Conservation (phyloP, 2,113 vertebrate genomes). For the Pandion haliaetus region DNA sequence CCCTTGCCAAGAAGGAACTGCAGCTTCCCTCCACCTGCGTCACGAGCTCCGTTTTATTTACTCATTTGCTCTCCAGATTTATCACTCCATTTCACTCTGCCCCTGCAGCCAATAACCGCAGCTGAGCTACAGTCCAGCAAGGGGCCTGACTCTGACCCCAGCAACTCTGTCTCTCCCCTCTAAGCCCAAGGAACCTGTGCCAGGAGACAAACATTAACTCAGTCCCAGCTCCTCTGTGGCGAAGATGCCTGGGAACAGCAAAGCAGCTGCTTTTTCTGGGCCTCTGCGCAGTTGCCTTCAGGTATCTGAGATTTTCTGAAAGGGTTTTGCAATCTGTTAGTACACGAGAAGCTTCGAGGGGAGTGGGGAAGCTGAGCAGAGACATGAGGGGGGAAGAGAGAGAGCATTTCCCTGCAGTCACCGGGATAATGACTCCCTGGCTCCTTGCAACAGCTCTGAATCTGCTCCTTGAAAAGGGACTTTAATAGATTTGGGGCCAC, state of each 20-base stretch:
- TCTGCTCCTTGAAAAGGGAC: not conserved
- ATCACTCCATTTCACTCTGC: not conserved
- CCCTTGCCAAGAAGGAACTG: not conserved
- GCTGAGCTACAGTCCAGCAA: not conserved
- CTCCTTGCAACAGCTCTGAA: not conserved
- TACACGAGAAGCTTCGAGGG: not conserved
- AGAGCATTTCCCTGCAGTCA: fast-evolving
- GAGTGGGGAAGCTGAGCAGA: not conserved
- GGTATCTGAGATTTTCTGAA: not conserved
- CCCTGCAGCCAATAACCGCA: not conserved
- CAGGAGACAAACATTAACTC: not conserved
- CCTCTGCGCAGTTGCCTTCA: not conserved
- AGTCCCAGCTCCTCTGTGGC: not conserved
- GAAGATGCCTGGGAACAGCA: not conserved
- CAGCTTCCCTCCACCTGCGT: not conserved
- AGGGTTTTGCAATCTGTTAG: not conserved
- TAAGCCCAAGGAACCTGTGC: not conserved
- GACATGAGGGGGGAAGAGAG: not conserved
- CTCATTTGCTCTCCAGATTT: not conserved
- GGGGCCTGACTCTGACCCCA: not conserved
- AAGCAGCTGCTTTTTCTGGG: not conserved
- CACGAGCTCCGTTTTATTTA: not conserved
- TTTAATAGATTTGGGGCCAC: not conserved
- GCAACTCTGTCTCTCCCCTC: not conserved
- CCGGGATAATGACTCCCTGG: fast-evolving